Conservation (phyloP, 2,113 vertebrate genomes). For the Entelurus aequoreus region DNA sequence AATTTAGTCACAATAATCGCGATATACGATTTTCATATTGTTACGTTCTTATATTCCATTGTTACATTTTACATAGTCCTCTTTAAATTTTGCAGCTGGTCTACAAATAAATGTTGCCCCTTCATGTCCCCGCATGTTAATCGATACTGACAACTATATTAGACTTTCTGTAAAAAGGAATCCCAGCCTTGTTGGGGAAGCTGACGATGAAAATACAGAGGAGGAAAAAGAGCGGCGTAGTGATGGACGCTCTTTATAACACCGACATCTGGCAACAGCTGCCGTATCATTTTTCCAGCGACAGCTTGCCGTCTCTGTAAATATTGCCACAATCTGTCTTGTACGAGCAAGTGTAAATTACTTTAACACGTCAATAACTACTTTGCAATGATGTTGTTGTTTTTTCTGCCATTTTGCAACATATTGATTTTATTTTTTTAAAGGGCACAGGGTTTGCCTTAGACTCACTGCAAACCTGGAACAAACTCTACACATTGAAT, state of each 20-base stretch:
- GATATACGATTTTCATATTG: too few species aligned
- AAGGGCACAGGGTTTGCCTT: conserved; percentile 54
- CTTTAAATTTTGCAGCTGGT: conserved; percentile 62
- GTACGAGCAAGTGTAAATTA: conserved; percentile 78
- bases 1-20: too few species aligned
- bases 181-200: conserved; percentile 59
- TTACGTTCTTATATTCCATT: conserved; percentile 28
- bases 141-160: conserved; percentile 76
- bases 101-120: neutral
- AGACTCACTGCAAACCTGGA: conserved; percentile 29
- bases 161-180: conserved; percentile 71
- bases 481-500: neutral
- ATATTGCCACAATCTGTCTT: conserved; percentile 77
- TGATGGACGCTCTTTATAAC: conserved; percentile 73
- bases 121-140: conserved; percentile 29
- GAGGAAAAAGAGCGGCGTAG: conserved; percentile 24
- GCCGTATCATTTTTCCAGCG: conserved; percentile 63
- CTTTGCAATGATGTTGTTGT: conserved; percentile 68
- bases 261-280: conserved; percentile 75
- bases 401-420: conserved; percentile 63
- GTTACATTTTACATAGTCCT: conserved; percentile 72
- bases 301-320: conserved; percentile 76
- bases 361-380: conserved; percentile 77
- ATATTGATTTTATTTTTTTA: conserved; percentile 74
- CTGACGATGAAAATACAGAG: conserved; percentile 48